A percentile compares a stretch with the other conserved stretches of the same genome.
Evolutionary conservation across 2,797 vertebrate species (phyloP).

Genomic region (Scolopax bukidnonensis): DNA sequence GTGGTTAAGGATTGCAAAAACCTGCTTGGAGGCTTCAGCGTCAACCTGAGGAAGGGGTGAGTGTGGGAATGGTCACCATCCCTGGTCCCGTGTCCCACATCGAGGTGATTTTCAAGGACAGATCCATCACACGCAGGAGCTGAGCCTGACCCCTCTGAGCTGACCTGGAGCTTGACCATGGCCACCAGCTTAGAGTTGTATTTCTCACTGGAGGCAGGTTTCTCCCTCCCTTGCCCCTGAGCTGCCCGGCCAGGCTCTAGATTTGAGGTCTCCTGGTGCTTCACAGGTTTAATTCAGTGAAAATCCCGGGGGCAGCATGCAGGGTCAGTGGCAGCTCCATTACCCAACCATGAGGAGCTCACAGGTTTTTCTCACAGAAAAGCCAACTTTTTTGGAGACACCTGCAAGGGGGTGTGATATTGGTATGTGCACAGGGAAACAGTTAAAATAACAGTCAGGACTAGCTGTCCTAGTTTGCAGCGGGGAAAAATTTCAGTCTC

Average conservation of each 20-base stretch:
- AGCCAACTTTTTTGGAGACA: neutral
- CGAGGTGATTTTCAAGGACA: neutral
- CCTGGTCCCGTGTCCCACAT: accelerated
- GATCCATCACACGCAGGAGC: neutral
- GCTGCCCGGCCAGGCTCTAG: neutral
- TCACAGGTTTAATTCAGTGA: neutral
- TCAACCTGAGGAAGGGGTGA: neutral
- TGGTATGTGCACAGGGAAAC: accelerated
- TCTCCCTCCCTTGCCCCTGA: accelerated
- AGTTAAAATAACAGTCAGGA: neutral
- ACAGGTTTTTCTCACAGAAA: neutral
- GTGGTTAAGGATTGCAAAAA: slow-evolving; percentile 36
- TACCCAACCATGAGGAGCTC: neutral
- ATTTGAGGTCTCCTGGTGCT: neutral
- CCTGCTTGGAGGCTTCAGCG: neutral
- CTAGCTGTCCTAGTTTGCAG: neutral
- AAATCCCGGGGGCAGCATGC: neutral
- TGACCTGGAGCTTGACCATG: accelerated
- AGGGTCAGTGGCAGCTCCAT: neutral
- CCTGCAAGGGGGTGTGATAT: neutral
- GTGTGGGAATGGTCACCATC: accelerated
- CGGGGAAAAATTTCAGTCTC: neutral
- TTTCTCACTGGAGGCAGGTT: neutral
- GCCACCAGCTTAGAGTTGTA: accelerated
- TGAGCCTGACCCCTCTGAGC: accelerated